Base-by-base conservation (phyloP, 2,797 vertebrate genomes). In the Micropoecilia bifurca region DNA sequence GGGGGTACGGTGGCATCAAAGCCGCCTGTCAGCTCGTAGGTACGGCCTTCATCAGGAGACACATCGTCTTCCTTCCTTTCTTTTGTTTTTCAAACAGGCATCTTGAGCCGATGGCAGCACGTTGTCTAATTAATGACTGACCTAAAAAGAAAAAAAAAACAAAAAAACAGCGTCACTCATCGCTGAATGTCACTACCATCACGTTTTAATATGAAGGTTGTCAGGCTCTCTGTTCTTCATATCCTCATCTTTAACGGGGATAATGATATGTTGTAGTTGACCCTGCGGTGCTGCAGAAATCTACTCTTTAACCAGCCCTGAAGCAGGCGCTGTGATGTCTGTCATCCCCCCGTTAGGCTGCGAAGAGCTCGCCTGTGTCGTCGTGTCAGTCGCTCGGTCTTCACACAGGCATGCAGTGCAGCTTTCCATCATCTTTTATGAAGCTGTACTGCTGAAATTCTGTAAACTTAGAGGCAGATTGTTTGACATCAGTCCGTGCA, bases 91-190 rank as follows among this genome's bases (percentile, higher is more conserved):
- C 88, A 90, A 92, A 89, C 85, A 89, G 74, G 85, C 88, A 68
- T 92, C 89, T 91, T 87, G 85, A 91, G 90, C 86, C 86, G 83
- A 82, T 90, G 86, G 87, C 87, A 83, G 83, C 87, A 41, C 88
- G 85, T 89, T 91, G 91, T 91, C 92, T 94, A 91, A 94, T 94
- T 94, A 94, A 93, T 88, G 91, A 71, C 72, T 85, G 93, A 92
- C 91, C 90, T 92, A 92, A 94, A 90, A 66, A 57, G 41, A 41
- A 41, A 41, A 41, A 36, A 36, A 36, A 4, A 90, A 71, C n/a
- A n/a, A n/a, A 46, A 91, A 88, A 78, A 90, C 80, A 80, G 73
- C 75, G 71, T 91, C 82, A 83, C 80, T 89, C 90, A 89, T 72
- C 10, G 50, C 25, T 79, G 82, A 90, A 87, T 87, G 88, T 90